Evolutionary conservation across 2,888 invertebrate genomes (phyloP).

Genomic region (Leptinotarsa rubiginosa): DNA sequence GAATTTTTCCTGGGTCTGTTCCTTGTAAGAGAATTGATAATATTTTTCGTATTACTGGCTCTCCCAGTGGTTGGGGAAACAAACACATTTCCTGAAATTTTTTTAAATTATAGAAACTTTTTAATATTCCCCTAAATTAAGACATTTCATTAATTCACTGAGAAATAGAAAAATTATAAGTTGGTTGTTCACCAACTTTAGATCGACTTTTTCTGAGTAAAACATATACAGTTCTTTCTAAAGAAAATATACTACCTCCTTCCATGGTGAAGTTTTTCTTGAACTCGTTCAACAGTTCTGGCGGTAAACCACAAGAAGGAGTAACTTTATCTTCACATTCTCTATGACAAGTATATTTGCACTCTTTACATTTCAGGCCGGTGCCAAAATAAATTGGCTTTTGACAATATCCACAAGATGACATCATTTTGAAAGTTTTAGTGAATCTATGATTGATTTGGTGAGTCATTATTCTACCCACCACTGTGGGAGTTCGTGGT

Average conservation of each 20-base stretch:
- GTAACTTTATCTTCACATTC: conserved; percentile 93
- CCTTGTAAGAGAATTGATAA: conserved; percentile 64
- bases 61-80: conserved; percentile 67
- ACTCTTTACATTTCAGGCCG: conserved; percentile 91
- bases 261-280: conserved; percentile 79
- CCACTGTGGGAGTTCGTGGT: conserved; percentile 66
- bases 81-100: conserved; percentile 52
- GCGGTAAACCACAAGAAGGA: conserved; percentile 92
- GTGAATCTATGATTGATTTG: conserved; percentile 91
- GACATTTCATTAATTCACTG: too few relatives aligned
- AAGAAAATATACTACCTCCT: conserved; percentile 58
- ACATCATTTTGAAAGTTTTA: conserved; percentile 88
- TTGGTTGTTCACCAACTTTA: background rate
- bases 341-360: conserved; percentile 90
- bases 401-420: conserved; percentile 90
- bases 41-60: conserved; percentile 62
- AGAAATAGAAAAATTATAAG: background rate
- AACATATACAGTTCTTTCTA: background rate
- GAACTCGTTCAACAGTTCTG: conserved; percentile 85
- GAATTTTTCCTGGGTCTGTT: conserved; percentile 68
- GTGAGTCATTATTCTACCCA: conserved; percentile 83
- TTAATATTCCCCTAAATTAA: too few relatives aligned
- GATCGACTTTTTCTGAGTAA: background rate
- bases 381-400: conserved; percentile 72
- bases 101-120: too few relatives aligned